Conservation (phyloP, 2,797 vertebrate genomes). For the Buphagus erythrorhynchus region DNA sequence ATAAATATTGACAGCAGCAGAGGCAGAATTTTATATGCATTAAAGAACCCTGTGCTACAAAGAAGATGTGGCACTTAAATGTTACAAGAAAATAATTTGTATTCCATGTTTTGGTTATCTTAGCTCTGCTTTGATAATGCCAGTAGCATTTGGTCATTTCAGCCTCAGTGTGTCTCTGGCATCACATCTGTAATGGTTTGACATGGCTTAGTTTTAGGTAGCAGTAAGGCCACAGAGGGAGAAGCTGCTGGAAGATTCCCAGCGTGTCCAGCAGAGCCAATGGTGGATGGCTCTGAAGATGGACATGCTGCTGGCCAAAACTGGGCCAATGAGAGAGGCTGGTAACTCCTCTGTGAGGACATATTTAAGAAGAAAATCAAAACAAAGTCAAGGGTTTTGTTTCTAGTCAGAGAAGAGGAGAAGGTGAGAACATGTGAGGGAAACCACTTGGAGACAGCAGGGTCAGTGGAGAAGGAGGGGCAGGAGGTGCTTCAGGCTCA, state of each 20-base stretch:
- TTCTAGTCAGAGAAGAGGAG: not conserved
- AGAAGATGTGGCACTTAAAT: not conserved
- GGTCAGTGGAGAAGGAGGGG: not conserved
- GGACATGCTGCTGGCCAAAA: not conserved
- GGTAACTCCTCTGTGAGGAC: not conserved
- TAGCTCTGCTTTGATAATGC: not conserved
- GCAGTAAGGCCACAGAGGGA: not conserved
- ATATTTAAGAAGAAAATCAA: not conserved
- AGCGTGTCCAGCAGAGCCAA: not conserved
- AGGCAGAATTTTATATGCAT: not conserved
- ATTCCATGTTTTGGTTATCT: not conserved
- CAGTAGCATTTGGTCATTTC: not conserved
- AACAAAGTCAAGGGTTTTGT: not conserved
- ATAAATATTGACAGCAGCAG: not conserved
- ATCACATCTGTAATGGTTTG: not conserved
- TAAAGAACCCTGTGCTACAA: not conserved
- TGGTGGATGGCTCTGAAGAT: not conserved
- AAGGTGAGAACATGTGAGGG: not conserved
- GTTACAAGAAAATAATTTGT: not conserved
- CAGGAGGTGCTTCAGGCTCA: fast-evolving
- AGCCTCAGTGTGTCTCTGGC: not conserved
- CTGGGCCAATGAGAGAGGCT: not conserved
- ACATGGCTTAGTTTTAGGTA: not conserved
- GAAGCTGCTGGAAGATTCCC: not conserved
- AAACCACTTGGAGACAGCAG: not conserved